phyloP scores from a whole-genome alignment of 2,797 vertebrate genomes.

The Darevskia nairensis region DNA sequence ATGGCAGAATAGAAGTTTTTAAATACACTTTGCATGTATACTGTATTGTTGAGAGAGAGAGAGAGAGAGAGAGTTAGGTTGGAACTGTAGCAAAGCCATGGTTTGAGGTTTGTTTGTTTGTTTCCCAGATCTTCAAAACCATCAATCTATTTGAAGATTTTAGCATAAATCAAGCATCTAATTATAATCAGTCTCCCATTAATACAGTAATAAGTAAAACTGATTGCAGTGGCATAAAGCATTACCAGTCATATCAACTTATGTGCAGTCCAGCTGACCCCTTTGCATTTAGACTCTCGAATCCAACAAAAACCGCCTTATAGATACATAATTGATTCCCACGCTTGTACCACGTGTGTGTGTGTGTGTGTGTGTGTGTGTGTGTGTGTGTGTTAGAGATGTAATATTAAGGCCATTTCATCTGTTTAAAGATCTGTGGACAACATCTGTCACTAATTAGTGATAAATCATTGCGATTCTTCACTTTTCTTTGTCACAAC shows the following conservation, averaged over 20 bases:
- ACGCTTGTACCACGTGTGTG: constrained; percentile 1
- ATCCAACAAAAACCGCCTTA: not conserved
- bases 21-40: constrained; percentile 47
- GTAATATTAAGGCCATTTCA: constrained; percentile 6
- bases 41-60: constrained; percentile 42
- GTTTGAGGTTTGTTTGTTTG: not conserved
- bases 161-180: constrained; percentile 49
- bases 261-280: not conserved
- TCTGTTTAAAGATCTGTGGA: constrained; percentile 50
- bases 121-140: constrained; percentile 34
- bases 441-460: constrained; percentile 59
- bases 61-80: not conserved
- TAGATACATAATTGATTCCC: constrained; percentile 23
- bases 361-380: not conserved
- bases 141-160: constrained; percentile 12
- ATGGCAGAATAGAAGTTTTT: constrained; percentile 56
- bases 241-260: constrained; percentile 42
- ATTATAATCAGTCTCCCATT: constrained; percentile 57
- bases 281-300: constrained; percentile 16
- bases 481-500: constrained; percentile 55
- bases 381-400: not conserved
- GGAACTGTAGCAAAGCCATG: constrained; percentile 25
- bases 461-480: constrained; percentile 61
- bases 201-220: constrained; percentile 50
- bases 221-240: constrained; percentile 35